Percentiles rank a stretch among this genome's conserved stretches.
Conservation (phyloP, 1,140 invertebrate species). For the Araneus ventricosus region DNA sequence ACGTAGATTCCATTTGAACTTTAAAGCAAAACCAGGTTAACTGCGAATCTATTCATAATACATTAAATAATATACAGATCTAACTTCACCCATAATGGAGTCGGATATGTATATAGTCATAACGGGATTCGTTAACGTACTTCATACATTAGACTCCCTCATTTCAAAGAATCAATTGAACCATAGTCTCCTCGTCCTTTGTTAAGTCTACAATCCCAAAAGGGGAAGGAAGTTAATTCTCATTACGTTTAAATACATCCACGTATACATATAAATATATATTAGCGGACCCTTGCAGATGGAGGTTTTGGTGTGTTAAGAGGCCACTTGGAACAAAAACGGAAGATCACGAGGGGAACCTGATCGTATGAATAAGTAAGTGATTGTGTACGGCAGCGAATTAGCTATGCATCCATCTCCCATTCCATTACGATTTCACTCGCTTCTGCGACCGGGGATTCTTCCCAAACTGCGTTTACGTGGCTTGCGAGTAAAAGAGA, state of each 20-base stretch:
- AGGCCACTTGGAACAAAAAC: slow-evolving; percentile 27
- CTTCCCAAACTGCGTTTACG: neutral
- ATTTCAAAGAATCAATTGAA: too few species aligned
- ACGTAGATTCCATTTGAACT: too few species aligned
- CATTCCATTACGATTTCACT: slow-evolving; percentile 50
- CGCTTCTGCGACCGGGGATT: neutral
- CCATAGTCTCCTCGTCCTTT: too few species aligned
- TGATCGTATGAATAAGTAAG: slow-evolving; percentile 24
- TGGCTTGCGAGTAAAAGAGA: neutral
- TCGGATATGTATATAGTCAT: too few species aligned
- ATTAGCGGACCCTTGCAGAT: neutral
- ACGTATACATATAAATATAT: neutral
- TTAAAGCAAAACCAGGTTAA: too few species aligned
- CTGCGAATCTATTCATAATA: too few species aligned
- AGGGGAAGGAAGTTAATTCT: neutral
- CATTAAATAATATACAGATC: too few species aligned
- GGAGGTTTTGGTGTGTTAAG: slow-evolving; percentile 25
- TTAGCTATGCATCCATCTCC: slow-evolving; percentile 42
- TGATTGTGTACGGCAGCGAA: slow-evolving; percentile 31
- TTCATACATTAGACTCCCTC: too few species aligned
- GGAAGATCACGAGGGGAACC: neutral
- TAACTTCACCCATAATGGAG: too few species aligned
- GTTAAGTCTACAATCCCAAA: neutral
- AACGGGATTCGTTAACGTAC: too few species aligned
- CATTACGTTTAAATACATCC: neutral